phyloP scores from a whole-genome alignment of 2,113 vertebrate genomes.

The Calonectris borealis region DNA sequence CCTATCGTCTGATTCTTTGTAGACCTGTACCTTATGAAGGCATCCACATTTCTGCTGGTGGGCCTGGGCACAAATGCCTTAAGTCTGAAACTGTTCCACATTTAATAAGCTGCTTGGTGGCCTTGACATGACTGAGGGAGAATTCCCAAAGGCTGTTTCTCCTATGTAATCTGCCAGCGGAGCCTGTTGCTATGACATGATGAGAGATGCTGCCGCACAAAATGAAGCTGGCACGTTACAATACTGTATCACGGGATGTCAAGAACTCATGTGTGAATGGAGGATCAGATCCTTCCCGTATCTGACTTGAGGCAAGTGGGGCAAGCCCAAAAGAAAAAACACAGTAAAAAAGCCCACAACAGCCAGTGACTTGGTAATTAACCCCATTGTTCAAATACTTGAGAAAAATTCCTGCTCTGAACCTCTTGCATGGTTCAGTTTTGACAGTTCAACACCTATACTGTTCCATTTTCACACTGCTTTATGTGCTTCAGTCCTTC shows the following conservation, averaged over 20 bases:
- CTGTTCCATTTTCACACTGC: background rate
- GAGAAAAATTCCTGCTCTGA: background rate
- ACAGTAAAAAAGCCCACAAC: background rate
- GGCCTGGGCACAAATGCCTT: background rate
- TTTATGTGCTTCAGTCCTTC: background rate
- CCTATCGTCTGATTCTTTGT: background rate
- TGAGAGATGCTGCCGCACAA: background rate
- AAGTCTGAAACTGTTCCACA: background rate
- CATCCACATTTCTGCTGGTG: background rate
- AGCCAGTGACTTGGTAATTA: background rate
- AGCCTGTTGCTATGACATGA: background rate
- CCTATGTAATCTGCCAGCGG: background rate
- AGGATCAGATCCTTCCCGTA: background rate
- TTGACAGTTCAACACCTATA: background rate
- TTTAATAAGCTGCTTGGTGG: background rate
- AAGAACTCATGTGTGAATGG: fast-evolving
- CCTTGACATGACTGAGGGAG: background rate
- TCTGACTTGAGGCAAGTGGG: background rate
- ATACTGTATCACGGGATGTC: fast-evolving
- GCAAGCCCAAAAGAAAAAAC: background rate
- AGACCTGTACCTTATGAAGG: background rate
- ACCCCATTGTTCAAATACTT: background rate
- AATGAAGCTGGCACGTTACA: background rate
- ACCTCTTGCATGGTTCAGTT: background rate
- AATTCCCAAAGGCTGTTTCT: background rate